Evolutionary conservation across 2,797 vertebrate species (phyloP).

Genomic region (Brachyrhaphis roseni): DNA sequence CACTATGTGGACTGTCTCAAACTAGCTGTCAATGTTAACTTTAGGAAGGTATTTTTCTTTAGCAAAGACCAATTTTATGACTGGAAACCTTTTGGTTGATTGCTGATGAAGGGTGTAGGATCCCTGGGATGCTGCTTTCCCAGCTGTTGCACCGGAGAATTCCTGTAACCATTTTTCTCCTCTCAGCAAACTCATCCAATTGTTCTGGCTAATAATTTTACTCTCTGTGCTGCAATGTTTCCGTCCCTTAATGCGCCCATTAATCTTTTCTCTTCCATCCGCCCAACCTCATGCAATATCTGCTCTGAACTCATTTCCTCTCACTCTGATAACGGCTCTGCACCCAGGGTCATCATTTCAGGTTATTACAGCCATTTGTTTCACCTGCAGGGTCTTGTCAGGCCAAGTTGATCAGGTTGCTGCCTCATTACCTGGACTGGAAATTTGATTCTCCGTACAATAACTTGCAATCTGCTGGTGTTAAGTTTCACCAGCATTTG

Average conservation of each 20-base stretch:
- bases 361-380: constrained; percentile 67
- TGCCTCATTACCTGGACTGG: constrained; percentile 23
- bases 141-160: constrained; percentile 43
- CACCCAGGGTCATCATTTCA: constrained; percentile 54
- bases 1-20: not conserved
- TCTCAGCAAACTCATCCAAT: constrained; percentile 20
- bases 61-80: not conserved
- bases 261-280: constrained; percentile 48
- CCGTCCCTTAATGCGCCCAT: constrained; percentile 44
- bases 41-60: not conserved
- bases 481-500: not conserved
- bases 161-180: constrained; percentile 33
- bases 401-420: constrained; percentile 6
- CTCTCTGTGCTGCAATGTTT: constrained; percentile 38
- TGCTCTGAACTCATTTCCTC: constrained; percentile 49
- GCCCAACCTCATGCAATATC: constrained; percentile 41
- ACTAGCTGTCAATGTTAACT: not conserved
- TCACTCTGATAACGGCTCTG: constrained; percentile 20
- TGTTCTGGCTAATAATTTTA: constrained; percentile 15
- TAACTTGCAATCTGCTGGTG: constrained; percentile 10
- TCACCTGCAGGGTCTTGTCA: constrained; percentile 36
- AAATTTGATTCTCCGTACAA: constrained; percentile 37
- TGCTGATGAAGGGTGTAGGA: constrained; percentile 31
- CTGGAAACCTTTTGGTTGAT: constrained; percentile 1
- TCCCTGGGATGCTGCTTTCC: constrained; percentile 20